Conservation (phyloP, 2,797 vertebrate genomes). For the Peromyscus nudipes region DNA sequence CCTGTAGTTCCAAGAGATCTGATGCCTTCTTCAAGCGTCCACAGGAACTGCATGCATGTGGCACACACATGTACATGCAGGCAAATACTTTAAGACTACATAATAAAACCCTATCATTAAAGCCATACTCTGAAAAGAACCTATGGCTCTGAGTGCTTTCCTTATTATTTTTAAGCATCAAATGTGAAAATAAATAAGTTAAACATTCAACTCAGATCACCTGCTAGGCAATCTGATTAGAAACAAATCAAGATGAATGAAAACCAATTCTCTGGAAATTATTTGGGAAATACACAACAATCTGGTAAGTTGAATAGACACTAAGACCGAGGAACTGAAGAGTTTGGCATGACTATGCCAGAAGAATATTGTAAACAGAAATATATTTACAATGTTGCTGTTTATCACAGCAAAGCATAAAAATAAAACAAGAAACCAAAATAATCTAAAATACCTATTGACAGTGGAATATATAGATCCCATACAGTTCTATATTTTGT, state of each 20-base stretch:
- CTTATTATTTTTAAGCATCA: conserved; percentile 50
- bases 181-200: conserved; percentile 47
- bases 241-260: conserved; percentile 32
- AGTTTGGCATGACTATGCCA: not conserved
- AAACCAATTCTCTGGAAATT: conserved; percentile 31
- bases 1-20: not conserved
- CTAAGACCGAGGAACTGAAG: not conserved
- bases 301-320: not conserved
- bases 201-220: conserved; percentile 1
- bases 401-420: conserved; percentile 5
- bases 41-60: not conserved
- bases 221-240: conserved; percentile 2
- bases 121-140: not conserved
- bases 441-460: conserved; percentile 14
- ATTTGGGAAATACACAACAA: not conserved
- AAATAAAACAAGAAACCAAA: conserved; percentile 15
- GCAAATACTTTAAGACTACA: not conserved
- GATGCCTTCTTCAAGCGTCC: not conserved
- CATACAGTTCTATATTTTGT: not conserved
- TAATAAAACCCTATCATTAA: conserved; percentile 16
- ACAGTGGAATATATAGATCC: not conserved
- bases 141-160: not conserved
- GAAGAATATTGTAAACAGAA: not conserved
- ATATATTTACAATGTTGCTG: not conserved
- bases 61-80: not conserved